Conservation (phyloP, 2,888 invertebrate species). For the Teleiodes luculella region DNA sequence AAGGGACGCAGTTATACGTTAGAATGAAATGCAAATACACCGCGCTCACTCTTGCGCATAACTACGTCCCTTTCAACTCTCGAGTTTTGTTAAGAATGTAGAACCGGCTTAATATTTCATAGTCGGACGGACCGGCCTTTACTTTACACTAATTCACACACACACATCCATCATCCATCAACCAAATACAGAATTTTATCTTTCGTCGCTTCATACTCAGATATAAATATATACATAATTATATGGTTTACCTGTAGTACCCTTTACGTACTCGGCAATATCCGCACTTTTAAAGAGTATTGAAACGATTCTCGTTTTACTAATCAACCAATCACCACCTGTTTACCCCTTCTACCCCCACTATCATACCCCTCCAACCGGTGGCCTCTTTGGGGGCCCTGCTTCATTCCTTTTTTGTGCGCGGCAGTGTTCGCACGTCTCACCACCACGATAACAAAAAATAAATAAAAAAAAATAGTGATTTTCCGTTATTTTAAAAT, state of each 20-base stretch:
- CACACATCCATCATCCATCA: too few relatives aligned
- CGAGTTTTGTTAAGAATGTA: too few relatives aligned
- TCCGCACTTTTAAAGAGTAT: background rate
- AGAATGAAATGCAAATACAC: too few relatives aligned
- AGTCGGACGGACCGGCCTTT: too few relatives aligned
- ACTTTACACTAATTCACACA: too few relatives aligned
- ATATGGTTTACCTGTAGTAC: background rate
- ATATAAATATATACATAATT: background rate
- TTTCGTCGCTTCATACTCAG: too few relatives aligned
- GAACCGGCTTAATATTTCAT: too few relatives aligned
- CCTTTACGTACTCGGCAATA: background rate
- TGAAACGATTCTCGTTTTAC: background rate
- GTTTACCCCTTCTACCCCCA: background rate
- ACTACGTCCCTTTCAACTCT: too few relatives aligned
- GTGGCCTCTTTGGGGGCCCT: background rate
- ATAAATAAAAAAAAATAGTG: too few relatives aligned
- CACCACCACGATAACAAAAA: background rate
- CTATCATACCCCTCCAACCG: background rate
- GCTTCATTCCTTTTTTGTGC: conserved; percentile 16
- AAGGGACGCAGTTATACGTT: too few relatives aligned
- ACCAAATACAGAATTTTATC: too few relatives aligned
- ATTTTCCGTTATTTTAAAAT: background rate
- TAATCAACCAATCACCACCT: background rate
- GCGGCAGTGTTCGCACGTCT: conserved; percentile 4
- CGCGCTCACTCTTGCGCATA: too few relatives aligned